A percentile compares a stretch with the other conserved stretches of the same genome.
These are phyloP conservation scores for Sisor rabdophorus DNA, from an alignment of 2,113 vertebrate species.

Conservation along the genomic window DNA sequence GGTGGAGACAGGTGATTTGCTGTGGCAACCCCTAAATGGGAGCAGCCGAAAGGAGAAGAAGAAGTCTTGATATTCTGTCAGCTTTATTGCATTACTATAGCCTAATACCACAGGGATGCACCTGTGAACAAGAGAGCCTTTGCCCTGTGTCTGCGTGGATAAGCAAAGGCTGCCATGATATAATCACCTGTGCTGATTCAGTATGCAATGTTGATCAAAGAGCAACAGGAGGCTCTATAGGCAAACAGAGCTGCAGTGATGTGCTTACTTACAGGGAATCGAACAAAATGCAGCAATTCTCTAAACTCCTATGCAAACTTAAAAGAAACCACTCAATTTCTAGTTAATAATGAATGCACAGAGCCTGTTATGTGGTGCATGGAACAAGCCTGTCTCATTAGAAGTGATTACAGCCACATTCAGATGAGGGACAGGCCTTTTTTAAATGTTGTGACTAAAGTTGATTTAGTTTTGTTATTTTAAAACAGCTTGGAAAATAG, in stretches of 20 bases:
- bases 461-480: constrained; percentile 46
- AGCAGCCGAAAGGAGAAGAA: no score
- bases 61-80: constrained; percentile 49
- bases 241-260: constrained; percentile 32
- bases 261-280: constrained; percentile 16
- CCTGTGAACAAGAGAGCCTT: constrained; percentile 49
- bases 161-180: constrained; percentile 43
- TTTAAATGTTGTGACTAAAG: constrained; percentile 27
- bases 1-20: no score
- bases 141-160: constrained; percentile 45
- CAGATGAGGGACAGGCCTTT: constrained; percentile 42
- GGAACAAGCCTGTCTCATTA: constrained; percentile 46
- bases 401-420: constrained; percentile 30
- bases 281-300: constrained; percentile 36
- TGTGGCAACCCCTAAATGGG: no score
- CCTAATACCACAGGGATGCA: constrained; percentile 48
- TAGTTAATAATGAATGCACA: constrained; percentile 5
- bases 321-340: background rate
- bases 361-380: constrained; percentile 36
- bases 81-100: constrained; percentile 45
- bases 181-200: constrained; percentile 50
- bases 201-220: constrained; percentile 40
- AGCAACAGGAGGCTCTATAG: constrained; percentile 38
- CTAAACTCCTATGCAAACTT: constrained; percentile 17
- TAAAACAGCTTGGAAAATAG: constrained; percentile 48